These are phyloP conservation scores for Monochamus saltuarius DNA, from an alignment of 1,140 invertebrate species.

Conservation along the genomic window DNA sequence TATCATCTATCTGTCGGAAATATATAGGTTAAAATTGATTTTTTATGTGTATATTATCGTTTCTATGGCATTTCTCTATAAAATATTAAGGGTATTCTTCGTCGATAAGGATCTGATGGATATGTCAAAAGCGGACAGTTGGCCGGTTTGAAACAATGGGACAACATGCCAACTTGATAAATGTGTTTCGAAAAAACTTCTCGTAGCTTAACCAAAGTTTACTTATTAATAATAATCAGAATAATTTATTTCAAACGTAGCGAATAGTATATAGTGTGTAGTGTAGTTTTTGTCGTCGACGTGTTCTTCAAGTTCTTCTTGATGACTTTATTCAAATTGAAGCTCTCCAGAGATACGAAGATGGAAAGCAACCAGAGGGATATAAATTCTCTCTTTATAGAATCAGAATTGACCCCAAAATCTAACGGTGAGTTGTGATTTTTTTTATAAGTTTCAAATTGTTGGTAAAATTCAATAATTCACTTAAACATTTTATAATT, in stretches of 20 bases:
- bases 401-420: slow-evolving; percentile 26
- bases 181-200: background rate
- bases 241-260: too few relatives aligned
- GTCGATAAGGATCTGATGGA: slow-evolving; percentile 13
- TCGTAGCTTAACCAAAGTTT: background rate
- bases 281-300: too few relatives aligned
- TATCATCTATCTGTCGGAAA: background rate
- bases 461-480: too few relatives aligned
- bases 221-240: too few relatives aligned
- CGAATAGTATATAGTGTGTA: too few relatives aligned
- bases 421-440: slow-evolving; percentile 22
- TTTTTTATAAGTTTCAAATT: background rate
- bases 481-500: too few relatives aligned
- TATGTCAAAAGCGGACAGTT: too few relatives aligned
- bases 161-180: too few relatives aligned
- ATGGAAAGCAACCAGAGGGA: slow-evolving; percentile 29
- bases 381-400: slow-evolving; percentile 35
- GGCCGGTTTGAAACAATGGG: too few relatives aligned
- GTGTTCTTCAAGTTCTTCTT: background rate
- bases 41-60: slow-evolving; percentile 34
- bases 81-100: slow-evolving; percentile 34
- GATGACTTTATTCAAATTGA: slow-evolving; percentile 23
- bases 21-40: slow-evolving; percentile 41
- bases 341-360: slow-evolving; percentile 9
- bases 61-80: slow-evolving; percentile 39